Evolutionary conservation across 2,797 vertebrate genomes (phyloP).

Genomic region (Lerista edwardsae): DNA sequence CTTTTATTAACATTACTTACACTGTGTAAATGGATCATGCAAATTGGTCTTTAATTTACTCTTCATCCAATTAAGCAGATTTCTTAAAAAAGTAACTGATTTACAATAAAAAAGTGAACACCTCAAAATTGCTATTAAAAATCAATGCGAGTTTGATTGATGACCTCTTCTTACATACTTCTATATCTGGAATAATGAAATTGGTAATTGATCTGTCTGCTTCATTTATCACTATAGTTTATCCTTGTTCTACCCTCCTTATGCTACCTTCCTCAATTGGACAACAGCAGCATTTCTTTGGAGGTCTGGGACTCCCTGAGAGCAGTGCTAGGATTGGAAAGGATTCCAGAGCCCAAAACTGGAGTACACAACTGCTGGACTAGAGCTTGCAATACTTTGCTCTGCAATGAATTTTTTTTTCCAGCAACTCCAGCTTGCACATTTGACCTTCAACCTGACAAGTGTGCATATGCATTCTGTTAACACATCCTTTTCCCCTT

Average conservation of each 20-base stretch:
- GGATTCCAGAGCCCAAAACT: too few species aligned
- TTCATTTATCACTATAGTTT: conserved; percentile 3
- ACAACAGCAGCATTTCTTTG: too few species aligned
- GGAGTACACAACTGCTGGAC: too few species aligned
- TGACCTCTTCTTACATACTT: conserved; percentile 22
- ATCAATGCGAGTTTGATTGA: conserved; percentile 26
- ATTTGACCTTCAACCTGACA: not conserved
- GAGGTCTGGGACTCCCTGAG: too few species aligned
- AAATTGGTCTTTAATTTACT: conserved; percentile 72
- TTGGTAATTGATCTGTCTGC: conserved; percentile 13
- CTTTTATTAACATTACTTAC: conserved; percentile 70
- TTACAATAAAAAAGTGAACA: conserved; percentile 68
- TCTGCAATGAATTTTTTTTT: not conserved
- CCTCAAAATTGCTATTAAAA: conserved; percentile 45
- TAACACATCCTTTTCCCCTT: not conserved
- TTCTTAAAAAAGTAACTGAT: conserved; percentile 68
- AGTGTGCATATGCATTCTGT: not conserved
- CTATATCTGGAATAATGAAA: conserved; percentile 22
- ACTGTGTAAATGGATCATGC: conserved; percentile 70
- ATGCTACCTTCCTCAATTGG: not conserved
- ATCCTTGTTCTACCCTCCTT: not conserved
- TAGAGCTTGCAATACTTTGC: too few species aligned
- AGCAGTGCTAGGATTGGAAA: too few species aligned
- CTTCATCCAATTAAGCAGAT: conserved; percentile 69
- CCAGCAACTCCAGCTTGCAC: not conserved